These are phyloP conservation scores for Galerucella pusilla DNA, from an alignment of 2,888 invertebrate genomes.

Conservation along the genomic window DNA sequence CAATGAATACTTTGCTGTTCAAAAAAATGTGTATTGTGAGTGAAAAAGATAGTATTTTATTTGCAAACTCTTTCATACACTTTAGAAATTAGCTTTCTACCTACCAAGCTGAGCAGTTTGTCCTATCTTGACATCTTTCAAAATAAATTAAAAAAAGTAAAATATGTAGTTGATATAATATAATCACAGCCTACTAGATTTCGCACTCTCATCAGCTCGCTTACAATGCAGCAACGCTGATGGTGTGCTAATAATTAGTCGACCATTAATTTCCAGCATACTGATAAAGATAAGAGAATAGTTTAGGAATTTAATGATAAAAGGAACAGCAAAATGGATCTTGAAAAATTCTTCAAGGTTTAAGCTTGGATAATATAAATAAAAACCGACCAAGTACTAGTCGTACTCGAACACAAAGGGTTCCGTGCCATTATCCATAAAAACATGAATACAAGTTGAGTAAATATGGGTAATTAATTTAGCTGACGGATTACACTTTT, in stretches of 20 bases:
- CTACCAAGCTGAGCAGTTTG: not conserved
- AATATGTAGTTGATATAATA: conserved; percentile 47
- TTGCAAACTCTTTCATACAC: not conserved
- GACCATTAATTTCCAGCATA: conserved; percentile 40
- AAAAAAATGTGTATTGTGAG: no score
- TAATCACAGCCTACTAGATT: conserved; percentile 54
- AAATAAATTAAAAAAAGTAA: conserved; percentile 14
- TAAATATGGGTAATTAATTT: no score
- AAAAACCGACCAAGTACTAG: no score
- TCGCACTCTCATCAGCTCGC: conserved; percentile 50
- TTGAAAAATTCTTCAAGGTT: conserved; percentile 17
- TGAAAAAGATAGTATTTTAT: no score
- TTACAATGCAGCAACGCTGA: conserved; percentile 46
- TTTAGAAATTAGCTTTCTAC: not conserved
- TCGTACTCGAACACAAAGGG: no score
- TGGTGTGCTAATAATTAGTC: conserved; percentile 45
- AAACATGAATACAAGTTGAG: no score
- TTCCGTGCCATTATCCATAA: no score
- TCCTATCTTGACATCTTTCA: conserved; percentile 1
- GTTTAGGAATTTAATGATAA: conserved; percentile 35
- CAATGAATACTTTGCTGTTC: no score
- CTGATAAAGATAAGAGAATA: conserved; percentile 35
- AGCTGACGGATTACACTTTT: no score
- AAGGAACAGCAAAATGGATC: conserved; percentile 23
- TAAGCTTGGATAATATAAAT: conserved; percentile 29